These are phyloP conservation scores for Thaleichthys pacificus DNA, from an alignment of 2,797 vertebrate species.

Conservation along the genomic window DNA sequence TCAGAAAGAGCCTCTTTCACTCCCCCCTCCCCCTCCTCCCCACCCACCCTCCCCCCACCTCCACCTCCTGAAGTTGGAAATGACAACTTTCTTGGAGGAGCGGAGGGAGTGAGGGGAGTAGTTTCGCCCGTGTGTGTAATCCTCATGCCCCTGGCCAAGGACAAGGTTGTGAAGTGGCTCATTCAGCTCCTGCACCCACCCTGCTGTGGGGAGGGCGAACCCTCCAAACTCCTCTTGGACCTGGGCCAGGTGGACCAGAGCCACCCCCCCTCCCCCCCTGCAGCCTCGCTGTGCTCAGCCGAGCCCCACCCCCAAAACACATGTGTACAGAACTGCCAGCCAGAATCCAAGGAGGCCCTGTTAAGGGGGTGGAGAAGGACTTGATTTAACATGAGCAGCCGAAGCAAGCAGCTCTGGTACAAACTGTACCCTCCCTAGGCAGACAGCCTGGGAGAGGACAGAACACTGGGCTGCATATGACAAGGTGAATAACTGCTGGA, in stretches of 20 bases:
- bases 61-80: conserved; percentile 11
- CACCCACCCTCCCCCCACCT: conserved; percentile 23
- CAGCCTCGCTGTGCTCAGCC: not conserved
- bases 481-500: not conserved
- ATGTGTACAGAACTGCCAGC: conserved; percentile 27
- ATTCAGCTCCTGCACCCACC: conserved; percentile 53
- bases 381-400: conserved; percentile 47
- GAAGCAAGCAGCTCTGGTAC: conserved; percentile 45
- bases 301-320: conserved; percentile 25
- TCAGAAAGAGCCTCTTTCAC: conserved; percentile 69
- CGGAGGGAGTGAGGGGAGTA: not conserved
- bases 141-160: conserved; percentile 1
- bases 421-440: conserved; percentile 56
- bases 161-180: conserved; percentile 49
- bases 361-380: conserved; percentile 47
- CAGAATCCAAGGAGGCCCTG: conserved; percentile 50
- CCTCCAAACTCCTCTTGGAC: conserved; percentile 31
- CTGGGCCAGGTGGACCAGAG: conserved; percentile 23
- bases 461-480: not conserved
- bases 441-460: conserved; percentile 22
- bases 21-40: conserved; percentile 26
- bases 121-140: conserved; percentile 8
- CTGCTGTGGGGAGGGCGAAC: conserved; percentile 24
- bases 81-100: conserved; percentile 18
- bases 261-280: conserved; percentile 30